phyloP scores from a whole-genome alignment of 1,140 invertebrate genomes.

The Steinernema khuongi region DNA sequence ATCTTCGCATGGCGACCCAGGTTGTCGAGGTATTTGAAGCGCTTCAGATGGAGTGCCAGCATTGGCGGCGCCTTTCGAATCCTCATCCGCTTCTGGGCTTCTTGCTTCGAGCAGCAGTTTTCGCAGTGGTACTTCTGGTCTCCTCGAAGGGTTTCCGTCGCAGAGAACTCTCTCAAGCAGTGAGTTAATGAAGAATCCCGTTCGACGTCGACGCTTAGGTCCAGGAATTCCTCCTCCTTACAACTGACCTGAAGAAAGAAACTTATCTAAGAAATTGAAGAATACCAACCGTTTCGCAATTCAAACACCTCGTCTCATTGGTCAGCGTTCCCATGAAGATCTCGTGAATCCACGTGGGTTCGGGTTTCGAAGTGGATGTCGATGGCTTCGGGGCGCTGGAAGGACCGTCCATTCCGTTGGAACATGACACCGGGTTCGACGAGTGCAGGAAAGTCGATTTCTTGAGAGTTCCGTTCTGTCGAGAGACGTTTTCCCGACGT shows the following conservation, averaged over 20 bases:
- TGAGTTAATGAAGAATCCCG: slow-evolving; percentile 98
- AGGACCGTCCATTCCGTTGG: background rate
- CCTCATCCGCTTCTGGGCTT: slow-evolving; percentile 86
- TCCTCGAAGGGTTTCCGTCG: slow-evolving; percentile 95
- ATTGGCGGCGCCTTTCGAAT: slow-evolving; percentile 97
- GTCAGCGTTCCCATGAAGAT: slow-evolving; percentile 99
- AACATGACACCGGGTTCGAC: slow-evolving; percentile 10
- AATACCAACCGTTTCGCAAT: slow-evolving; percentile 93
- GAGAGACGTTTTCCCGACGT: background rate
- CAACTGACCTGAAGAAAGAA: slow-evolving; percentile 70
- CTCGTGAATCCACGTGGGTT: slow-evolving; percentile 85
- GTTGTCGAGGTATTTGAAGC: slow-evolving; percentile 99
- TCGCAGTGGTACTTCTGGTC: slow-evolving; percentile 99
- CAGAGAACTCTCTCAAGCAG: slow-evolving; percentile 92
- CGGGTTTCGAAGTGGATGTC: slow-evolving; percentile 20
- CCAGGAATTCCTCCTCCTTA: slow-evolving; percentile 99
- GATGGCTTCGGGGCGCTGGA: slow-evolving; percentile 15
- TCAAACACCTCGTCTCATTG: slow-evolving; percentile 95
- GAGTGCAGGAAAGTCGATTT: background rate
- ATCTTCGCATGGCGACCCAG: slow-evolving; percentile 97
- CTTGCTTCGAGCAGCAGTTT: slow-evolving; percentile 97
- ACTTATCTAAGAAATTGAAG: slow-evolving; percentile 8
- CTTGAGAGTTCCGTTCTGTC: slow-evolving; percentile 20
- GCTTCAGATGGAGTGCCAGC: slow-evolving; percentile 89
- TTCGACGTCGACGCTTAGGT: slow-evolving; percentile 96